Conservation (phyloP, 2,113 vertebrate genomes). For the Perca flavescens region DNA sequence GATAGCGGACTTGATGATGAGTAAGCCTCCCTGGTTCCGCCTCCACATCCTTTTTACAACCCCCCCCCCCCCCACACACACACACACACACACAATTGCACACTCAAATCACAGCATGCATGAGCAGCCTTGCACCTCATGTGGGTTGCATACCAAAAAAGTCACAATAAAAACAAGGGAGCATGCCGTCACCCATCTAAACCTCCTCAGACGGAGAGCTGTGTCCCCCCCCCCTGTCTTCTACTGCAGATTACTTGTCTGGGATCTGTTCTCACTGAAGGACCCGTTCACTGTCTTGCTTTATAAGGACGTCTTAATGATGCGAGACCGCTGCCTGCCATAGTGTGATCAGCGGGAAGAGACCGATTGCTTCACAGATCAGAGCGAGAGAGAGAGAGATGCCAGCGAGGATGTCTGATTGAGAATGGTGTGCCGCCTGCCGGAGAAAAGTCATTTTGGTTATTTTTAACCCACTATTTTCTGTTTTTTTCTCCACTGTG, state of each 20-base stretch:
- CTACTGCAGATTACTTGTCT: conserved; percentile 48
- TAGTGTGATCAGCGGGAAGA: conserved; percentile 47
- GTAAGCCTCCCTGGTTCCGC: conserved; percentile 81
- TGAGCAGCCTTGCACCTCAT: conserved; percentile 41
- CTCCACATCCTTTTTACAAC: conserved; percentile 84
- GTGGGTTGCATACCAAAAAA: conserved; percentile 43
- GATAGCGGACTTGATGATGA: conserved; percentile 68
- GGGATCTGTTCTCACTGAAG: conserved; percentile 60
- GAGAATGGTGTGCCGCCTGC: conserved; percentile 38
- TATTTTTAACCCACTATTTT: conserved; percentile 47
- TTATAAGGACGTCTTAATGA: conserved; percentile 66
- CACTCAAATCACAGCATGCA: conserved; percentile 40
- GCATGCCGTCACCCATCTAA: conserved; percentile 30
- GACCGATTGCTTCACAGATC: conserved; percentile 49
- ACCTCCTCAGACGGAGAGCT: conserved; percentile 59
- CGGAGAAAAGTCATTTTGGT: conserved; percentile 52
- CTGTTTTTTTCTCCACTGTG: conserved; percentile 4
- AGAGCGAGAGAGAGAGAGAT: conserved; percentile 36
- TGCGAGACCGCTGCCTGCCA: conserved; percentile 60
- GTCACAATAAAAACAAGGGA: conserved; percentile 20
- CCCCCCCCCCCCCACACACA: conserved; percentile 13
- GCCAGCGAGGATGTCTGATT: conserved; percentile 57
- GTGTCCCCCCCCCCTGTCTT: not conserved
- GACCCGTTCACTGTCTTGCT: conserved; percentile 63
- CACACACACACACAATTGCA: conserved; percentile 26